These are phyloP conservation scores for Eilema sororculum DNA, from an alignment of 2,888 invertebrate species.

Conservation along the genomic window DNA sequence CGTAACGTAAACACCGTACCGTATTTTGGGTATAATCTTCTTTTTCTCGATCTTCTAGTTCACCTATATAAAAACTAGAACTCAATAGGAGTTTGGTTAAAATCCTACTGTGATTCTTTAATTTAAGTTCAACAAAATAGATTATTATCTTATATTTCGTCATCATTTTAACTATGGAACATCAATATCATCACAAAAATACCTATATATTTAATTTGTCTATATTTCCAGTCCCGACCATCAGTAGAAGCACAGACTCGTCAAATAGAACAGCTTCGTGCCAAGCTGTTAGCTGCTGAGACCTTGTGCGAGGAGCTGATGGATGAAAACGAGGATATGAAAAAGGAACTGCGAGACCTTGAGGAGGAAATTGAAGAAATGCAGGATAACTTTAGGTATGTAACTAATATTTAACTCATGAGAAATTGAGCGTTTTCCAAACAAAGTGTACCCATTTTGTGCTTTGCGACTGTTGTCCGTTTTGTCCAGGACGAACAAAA, in stretches of 20 bases:
- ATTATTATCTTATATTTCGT: no score
- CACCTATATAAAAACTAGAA: neutral
- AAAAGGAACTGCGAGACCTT: constrained; percentile 96
- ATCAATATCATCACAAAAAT: neutral
- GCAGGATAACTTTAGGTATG: constrained; percentile 96
- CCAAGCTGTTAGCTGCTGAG: constrained; percentile 96
- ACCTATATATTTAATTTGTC: neutral
- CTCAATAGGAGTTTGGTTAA: neutral
- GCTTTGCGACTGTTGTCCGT: no score
- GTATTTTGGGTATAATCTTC: no score
- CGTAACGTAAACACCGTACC: no score
- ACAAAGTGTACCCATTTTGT: no score
- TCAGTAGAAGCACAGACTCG: constrained; percentile 87
- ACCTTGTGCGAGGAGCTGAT: constrained; percentile 96
- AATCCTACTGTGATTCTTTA: no score
- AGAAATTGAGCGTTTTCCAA: no score
- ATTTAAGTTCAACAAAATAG: no score
- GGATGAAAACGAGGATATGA: constrained; percentile 98
- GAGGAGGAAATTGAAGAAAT: constrained; percentile 99
- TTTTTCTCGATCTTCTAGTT: no score
- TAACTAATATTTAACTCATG: neutral
- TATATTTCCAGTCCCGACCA: constrained; percentile 76
- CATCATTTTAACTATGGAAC: no score
- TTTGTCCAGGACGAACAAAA: no score
- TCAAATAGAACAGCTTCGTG: constrained; percentile 90